phyloP scores from a whole-genome alignment of 2,113 vertebrate species.

The Gnathonemus longibarbis region DNA sequence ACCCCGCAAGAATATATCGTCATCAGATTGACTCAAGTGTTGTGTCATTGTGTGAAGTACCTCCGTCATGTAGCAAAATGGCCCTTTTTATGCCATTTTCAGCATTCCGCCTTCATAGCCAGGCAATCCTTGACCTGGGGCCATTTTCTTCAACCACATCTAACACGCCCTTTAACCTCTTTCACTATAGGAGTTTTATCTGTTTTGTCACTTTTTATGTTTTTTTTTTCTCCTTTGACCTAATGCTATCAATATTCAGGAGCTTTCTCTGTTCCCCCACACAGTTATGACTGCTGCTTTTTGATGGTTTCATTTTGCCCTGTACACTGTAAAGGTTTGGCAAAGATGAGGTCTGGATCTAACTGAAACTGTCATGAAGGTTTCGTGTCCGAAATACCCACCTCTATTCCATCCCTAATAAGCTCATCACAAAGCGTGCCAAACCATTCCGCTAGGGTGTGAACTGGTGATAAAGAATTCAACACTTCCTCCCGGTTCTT shows the following conservation, averaged over 20 bases:
- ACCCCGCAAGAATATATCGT: background rate
- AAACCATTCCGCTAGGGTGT: background rate
- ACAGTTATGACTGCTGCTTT: background rate
- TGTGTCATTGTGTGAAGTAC: background rate
- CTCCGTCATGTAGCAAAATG: conserved; percentile 12
- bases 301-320: background rate
- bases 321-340: background rate
- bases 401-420: background rate
- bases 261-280: background rate
- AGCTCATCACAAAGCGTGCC: background rate
- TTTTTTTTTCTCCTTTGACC: background rate
- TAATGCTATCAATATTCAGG: background rate
- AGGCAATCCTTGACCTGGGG: background rate
- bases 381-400: background rate
- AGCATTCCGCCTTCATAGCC: background rate
- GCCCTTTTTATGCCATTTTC: background rate
- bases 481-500: background rate
- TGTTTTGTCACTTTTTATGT: background rate
- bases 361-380: background rate
- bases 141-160: background rate
- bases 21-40: background rate
- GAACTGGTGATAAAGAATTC: background rate
- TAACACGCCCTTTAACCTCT: background rate
- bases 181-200: background rate
- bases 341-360: background rate